Evolutionary conservation across 2,888 invertebrate genomes (phyloP), one percentile per base, ranked within the genome.

Genomic region (Coenonympha arcania): DNA sequence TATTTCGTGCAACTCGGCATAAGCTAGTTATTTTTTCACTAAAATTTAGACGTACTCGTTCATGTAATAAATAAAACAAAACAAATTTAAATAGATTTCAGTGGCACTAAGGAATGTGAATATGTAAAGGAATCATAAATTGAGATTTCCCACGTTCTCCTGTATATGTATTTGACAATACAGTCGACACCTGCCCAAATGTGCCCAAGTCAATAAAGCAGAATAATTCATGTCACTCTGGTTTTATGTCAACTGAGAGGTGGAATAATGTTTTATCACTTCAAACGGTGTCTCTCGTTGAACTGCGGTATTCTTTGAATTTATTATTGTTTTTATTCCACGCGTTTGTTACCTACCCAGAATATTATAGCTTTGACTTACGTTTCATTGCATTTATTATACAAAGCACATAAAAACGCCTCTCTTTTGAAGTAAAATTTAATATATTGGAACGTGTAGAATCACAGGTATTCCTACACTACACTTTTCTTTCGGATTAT

Each of bases 121-220:
- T 19, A 11, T 19, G 36, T 36, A 52, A 20, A 9, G 64, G 63
- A 57, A 67, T 73, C 73, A 73, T 76, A 76, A 72, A 73, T 66
- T 63, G 65, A 64, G 65, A 70, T 66, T 66, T 68, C 60, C 69
- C 41, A 68, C 67, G 71, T 72, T 34, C n/a, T n/a, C n/a, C n/a
- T n/a, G n/a, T n/a, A 68, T 72, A 67, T 72, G 68, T 72, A 67
- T 72, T 72, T 77, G 73, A 74, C 78, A 76, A 79, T 76, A 66
- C 69, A 58, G 52, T 63, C 64, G 67, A 65, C 76, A 75, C 73
- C 72, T 75, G 72, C 62, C 68, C 59, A 19, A 36, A 19, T 36
- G 36, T 36, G 11, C 5, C 56, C 50, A 50, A 55, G 40, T 46
- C 57, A 51, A 58, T 57, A 56, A 52, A 48, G 49, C 55, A 49